Evolutionary conservation across 2,888 invertebrate species (phyloP).

Genomic region (Pseudococcus longispinus): DNA sequence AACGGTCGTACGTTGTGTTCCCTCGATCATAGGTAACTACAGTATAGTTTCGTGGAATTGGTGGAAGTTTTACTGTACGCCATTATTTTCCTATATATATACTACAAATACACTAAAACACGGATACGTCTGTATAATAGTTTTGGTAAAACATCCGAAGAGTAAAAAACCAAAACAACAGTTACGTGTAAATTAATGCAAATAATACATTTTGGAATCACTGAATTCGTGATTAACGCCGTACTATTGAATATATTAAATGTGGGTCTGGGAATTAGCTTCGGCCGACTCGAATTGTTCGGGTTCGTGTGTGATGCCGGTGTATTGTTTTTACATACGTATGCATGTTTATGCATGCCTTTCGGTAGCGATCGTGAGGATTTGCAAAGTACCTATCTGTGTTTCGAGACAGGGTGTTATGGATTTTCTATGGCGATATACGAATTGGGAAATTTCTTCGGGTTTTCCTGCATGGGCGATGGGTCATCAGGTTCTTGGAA

Average conservation of each 20-base stretch:
- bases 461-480: not conserved
- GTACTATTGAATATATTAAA: conserved; percentile 29
- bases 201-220: conserved; percentile 42
- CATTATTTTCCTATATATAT: not conserved
- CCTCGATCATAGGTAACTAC: not conserved
- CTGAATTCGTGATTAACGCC: conserved; percentile 29
- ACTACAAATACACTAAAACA: not conserved
- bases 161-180: not conserved
- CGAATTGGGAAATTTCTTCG: not conserved
- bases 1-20: not conserved
- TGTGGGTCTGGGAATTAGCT: conserved; percentile 28
- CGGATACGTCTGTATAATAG: not conserved
- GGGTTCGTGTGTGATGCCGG: not conserved
- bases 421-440: not conserved
- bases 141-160: not conserved
- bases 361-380: not conserved
- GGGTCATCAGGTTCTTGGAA: not conserved
- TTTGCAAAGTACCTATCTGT: not conserved
- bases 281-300: not conserved
- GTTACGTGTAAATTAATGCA: conserved; percentile 40
- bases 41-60: not conserved
- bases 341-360: not conserved
- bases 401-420: not conserved
- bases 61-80: not conserved
- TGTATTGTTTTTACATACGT: not conserved